Conservation (phyloP, 1,140 invertebrate species). For the Pseudomyrmex pallidus region DNA sequence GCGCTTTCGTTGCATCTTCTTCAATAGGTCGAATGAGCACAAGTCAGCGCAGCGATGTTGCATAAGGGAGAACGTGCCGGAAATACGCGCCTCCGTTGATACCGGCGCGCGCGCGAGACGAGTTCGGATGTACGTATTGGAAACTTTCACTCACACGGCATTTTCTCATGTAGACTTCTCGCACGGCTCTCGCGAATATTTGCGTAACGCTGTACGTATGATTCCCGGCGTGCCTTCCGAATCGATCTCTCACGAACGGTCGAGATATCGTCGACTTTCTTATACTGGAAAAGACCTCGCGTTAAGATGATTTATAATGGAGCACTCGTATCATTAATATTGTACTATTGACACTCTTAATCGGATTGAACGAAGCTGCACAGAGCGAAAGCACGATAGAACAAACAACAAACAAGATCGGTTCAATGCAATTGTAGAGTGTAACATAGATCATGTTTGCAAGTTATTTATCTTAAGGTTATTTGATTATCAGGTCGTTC, state of each 20-base stretch:
- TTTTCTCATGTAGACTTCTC: constrained; percentile 53
- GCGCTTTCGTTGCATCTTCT: constrained; percentile 1
- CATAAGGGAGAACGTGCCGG: constrained; percentile 60
- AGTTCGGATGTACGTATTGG: constrained; percentile 43
- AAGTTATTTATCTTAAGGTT: not conserved
- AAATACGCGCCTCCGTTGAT: constrained; percentile 52
- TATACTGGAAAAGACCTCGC: not conserved
- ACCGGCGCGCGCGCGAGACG: constrained; percentile 6
- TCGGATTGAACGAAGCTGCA: not conserved
- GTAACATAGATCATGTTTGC: not conserved
- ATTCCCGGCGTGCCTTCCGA: not conserved
- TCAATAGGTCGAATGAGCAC: constrained; percentile 41
- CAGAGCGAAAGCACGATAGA: not conserved
- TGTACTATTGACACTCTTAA: not conserved
- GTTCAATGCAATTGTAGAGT: not conserved
- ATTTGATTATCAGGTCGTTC: no score
- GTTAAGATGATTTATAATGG: not conserved
- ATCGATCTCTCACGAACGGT: not conserved
- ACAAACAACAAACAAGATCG: not conserved
- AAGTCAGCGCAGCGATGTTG: constrained; percentile 42
- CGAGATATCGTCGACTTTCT: not conserved
- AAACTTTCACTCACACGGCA: constrained; percentile 68
- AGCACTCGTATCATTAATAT: not conserved
- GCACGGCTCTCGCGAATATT: constrained; percentile 68
- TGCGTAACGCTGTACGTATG: constrained; percentile 36